These are phyloP conservation scores for Hycleus cichorii DNA, from an alignment of 1,140 invertebrate species.

Conservation along the genomic window DNA sequence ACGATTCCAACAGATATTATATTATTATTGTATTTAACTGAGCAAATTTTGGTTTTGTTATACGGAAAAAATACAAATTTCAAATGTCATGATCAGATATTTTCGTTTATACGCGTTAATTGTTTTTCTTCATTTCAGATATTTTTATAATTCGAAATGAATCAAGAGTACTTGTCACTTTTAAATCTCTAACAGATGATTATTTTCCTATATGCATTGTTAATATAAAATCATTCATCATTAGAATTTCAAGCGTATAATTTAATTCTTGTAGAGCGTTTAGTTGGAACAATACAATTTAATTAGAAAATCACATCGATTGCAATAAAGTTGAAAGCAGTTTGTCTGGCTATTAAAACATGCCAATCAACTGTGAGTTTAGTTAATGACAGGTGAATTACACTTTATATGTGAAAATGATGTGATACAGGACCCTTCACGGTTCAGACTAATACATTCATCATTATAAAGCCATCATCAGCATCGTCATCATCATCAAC, in stretches of 20 bases:
- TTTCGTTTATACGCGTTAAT: background rate
- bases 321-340: conserved; percentile 6
- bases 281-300: conserved; percentile 13
- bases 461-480: background rate
- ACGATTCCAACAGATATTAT: too few species aligned
- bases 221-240: background rate
- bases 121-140: too few species aligned
- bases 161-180: too few species aligned
- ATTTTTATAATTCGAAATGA: too few species aligned
- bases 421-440: conserved; percentile 14
- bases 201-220: too few species aligned
- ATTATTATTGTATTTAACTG: too few species aligned
- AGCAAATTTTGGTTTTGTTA: too few species aligned
- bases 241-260: conserved; percentile 5
- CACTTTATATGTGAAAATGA: conserved; percentile 9
- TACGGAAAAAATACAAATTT: too few species aligned
- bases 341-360: conserved; percentile 14
- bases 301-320: conserved; percentile 10
- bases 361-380: conserved; percentile 12
- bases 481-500: too few species aligned
- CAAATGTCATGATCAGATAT: conserved; percentile 8
- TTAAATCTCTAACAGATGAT: too few species aligned
- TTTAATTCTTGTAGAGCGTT: conserved; percentile 7
- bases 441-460: conserved; percentile 6
- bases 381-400: conserved; percentile 18